A percentile compares a stretch with the other conserved stretches of the same genome.
Conservation (phyloP, 2,113 vertebrate genomes). For the Xerus inauris region DNA sequence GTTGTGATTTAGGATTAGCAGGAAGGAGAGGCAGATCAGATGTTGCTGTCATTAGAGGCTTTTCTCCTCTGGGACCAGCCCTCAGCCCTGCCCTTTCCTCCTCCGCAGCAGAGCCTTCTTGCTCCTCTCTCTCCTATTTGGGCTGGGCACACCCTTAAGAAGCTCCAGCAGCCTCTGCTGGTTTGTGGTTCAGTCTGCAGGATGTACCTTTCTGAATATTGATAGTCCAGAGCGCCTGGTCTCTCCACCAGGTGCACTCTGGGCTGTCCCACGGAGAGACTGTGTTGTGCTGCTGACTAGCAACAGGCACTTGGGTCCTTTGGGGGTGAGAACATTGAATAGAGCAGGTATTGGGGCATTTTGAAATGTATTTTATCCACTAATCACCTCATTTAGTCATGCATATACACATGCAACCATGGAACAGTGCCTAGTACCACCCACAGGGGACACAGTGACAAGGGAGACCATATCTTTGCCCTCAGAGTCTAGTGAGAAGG, state of each 20-base stretch:
- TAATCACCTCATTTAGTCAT: no score
- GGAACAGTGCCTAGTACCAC: not conserved
- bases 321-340: no score
- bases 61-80: not conserved
- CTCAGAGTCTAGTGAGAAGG: no score
- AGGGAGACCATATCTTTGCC: accelerated
- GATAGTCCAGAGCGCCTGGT: constrained; percentile 47
- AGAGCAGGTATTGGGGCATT: not conserved
- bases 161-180: constrained; percentile 15
- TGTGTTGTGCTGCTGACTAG: accelerated
- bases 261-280: not conserved
- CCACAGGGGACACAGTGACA: accelerated
- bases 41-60: constrained; percentile 10
- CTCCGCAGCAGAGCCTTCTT: not conserved
- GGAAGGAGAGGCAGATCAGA: constrained; percentile 63
- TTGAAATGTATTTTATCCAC: not conserved
- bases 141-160: constrained; percentile 63
- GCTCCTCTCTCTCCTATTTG: not conserved
- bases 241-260: not conserved
- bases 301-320: not conserved
- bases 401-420: accelerated
- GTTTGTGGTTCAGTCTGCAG: constrained; percentile 39
- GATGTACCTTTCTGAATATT: constrained; percentile 35
- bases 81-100: not conserved
- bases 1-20: constrained; percentile 73